These are phyloP conservation scores for Trididemnum clinides DNA, from an alignment of 23 tunicate genomes.

Conservation along the genomic window DNA sequence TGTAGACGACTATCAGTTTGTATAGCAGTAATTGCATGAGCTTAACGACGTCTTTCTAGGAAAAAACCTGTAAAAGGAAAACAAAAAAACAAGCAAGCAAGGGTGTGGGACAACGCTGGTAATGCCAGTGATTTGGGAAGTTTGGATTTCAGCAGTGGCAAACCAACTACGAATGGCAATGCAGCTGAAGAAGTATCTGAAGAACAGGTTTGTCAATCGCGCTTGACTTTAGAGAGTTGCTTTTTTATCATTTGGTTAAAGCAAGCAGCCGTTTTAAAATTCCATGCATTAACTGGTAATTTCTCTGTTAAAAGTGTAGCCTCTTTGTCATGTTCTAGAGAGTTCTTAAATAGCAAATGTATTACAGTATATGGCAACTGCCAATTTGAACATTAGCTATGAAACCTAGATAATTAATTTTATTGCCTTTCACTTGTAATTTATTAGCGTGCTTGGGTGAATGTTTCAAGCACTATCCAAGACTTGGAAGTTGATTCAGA, in stretches of 20 bases:
- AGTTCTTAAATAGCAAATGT: too few species aligned
- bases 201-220: conserved; percentile 38
- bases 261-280: too few species aligned
- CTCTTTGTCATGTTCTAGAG: too few species aligned
- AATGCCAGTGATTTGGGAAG: conserved; percentile 55
- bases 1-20: too few species aligned
- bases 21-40: too few species aligned
- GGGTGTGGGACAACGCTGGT: conserved; percentile 87
- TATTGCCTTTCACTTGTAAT: not conserved
- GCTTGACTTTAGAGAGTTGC: too few species aligned
- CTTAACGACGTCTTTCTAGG: not conserved
- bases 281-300: too few species aligned
- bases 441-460: conserved; percentile 54
- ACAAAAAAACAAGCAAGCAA: conserved; percentile 56
- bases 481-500: conserved; percentile 70
- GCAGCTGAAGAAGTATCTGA: conserved; percentile 33
- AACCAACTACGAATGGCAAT: conserved; percentile 31
- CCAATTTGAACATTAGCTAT: too few species aligned
- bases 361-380: too few species aligned
- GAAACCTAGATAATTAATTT: too few species aligned
- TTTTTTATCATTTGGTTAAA: too few species aligned
- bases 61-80: conserved; percentile 42
- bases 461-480: conserved; percentile 45
- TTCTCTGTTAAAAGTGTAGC: too few species aligned
- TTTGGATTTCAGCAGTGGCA: conserved; percentile 55